Conservation (phyloP, 2,113 vertebrate species). For the Lathamus discolor region DNA sequence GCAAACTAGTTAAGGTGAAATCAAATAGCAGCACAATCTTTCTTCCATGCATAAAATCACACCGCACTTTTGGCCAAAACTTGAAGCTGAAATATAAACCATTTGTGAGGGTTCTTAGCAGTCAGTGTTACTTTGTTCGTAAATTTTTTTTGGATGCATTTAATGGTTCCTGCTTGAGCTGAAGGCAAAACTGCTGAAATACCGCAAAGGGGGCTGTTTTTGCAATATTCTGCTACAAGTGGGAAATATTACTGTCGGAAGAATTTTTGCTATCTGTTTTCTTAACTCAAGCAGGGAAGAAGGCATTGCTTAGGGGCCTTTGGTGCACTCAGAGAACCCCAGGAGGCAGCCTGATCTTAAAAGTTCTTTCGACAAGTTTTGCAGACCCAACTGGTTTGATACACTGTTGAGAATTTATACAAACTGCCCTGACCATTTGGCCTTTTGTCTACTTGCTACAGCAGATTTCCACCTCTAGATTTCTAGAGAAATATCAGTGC, state of each 20-base stretch:
- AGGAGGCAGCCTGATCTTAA: background rate
- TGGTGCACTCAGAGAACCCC: background rate
- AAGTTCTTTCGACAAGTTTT: background rate
- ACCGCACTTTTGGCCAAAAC: background rate
- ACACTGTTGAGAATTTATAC: background rate
- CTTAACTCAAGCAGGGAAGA: background rate
- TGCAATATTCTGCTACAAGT: background rate
- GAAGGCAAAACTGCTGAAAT: background rate
- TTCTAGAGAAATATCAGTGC: background rate
- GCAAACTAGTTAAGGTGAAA: background rate
- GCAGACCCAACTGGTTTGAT: background rate
- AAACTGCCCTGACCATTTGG: background rate
- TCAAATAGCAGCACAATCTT: background rate
- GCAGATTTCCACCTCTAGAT: background rate
- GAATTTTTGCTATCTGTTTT: slow-evolving; percentile 20
- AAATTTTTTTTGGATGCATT: background rate
- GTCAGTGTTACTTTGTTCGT: background rate
- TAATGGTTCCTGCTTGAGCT: background rate
- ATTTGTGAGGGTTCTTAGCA: background rate
- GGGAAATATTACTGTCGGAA: background rate
- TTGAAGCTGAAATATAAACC: background rate
- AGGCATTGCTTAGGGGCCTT: background rate
- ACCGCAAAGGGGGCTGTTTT: background rate
- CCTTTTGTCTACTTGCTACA: background rate
- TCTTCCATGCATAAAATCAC: background rate